Evolutionary conservation across 2,888 invertebrate species (phyloP).

Genomic region (Empis stercorea): DNA sequence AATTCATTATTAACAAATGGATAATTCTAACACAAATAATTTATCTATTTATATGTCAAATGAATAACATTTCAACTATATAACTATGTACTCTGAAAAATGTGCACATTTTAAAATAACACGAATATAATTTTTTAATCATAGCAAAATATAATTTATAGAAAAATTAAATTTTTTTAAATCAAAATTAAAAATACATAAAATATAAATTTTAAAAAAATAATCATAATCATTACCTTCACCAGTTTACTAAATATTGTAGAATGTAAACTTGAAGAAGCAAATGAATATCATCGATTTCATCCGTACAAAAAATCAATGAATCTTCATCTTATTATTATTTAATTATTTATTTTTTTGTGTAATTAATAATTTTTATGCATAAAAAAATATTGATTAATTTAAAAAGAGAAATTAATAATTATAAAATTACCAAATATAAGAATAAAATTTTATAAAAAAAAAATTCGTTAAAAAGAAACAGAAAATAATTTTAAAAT

Average conservation of each 20-base stretch:
- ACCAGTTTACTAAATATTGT: conserved; percentile 29
- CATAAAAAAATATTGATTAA: neutral
- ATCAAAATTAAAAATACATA: neutral
- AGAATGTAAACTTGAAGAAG: conserved; percentile 35
- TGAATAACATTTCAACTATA: no score
- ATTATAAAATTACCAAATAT: no score
- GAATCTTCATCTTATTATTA: conserved; percentile 4
- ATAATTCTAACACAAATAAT: no score
- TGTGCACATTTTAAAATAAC: no score
- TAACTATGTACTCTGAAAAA: no score
- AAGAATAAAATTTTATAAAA: no score
- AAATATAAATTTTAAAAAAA: neutral
- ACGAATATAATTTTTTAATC: no score
- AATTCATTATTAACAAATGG: no score
- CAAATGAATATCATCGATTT: conserved; percentile 35
- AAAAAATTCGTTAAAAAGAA: no score
- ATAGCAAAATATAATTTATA: neutral
- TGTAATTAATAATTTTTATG: neutral
- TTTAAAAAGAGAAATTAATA: no score
- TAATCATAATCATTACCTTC: neutral
- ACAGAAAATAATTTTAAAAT: no score
- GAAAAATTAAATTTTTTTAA: neutral
- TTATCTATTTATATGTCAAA: no score
- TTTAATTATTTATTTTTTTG: neutral
- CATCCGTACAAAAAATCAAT: conserved; percentile 20